Base-by-base conservation (phyloP, 2,113 vertebrate species). In the Dipodomys merriami region DNA sequence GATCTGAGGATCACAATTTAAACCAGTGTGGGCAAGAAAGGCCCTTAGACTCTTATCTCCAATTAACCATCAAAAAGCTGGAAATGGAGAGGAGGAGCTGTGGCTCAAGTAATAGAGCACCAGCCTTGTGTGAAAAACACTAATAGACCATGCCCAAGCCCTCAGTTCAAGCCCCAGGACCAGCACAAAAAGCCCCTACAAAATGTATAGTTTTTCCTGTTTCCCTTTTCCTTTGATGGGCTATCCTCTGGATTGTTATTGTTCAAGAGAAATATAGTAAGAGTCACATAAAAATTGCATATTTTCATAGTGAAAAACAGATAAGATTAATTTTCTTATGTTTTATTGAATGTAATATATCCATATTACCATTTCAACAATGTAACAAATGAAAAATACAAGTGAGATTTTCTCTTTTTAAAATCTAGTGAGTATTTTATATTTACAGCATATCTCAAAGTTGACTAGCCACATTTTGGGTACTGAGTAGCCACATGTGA, bases 291-390 rank as follows among this genome's bases (percentile, higher is more conserved):
- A 2, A 33, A 60, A 91, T 88, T 78, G 87, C 5, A 53, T 39
- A 9, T 78, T 76, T 88, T 72, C 22, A 27, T 46, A 74, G 33
- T 73, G 33, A 85, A 81, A 74, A 94, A 25, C 15, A 73, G 35
- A 6, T 69, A 23, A 92, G 67, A 57, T 68, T 68, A 68, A n/a
- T n/a, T 68, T 68, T 27, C 11, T 30, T 25, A 13, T 46, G 73
- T 83, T 91, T 79, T 88, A 83, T 53, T 82, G 92, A 77, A 90
- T 67, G 27, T n/a, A 53, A 0, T 44, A 64, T 64, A 72, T 33
- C 23, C 7, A 78, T 30, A 83, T 76, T 84, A 81, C 33, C 35
- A 84, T 44, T 80, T 71, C 49, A 65, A 83, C 23, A 60, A 57
- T 60, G 39, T 86, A 82, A 90, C 69, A 22, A 65, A 8, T 72